Conservation (phyloP, 2,797 vertebrate species). For the Cuculus canorus region DNA sequence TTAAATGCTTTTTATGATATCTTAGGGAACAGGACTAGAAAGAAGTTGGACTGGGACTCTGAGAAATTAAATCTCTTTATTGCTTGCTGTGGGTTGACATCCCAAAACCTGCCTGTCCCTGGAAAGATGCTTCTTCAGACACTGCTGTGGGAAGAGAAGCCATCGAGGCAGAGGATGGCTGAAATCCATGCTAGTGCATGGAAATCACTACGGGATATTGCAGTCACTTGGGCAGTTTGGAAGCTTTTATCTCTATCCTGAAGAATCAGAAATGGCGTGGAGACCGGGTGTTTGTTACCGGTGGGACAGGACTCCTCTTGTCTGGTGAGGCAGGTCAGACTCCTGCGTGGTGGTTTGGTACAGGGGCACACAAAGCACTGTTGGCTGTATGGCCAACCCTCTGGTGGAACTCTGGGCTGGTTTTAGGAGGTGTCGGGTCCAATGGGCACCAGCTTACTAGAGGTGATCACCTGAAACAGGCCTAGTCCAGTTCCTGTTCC, state of each 20-base stretch:
- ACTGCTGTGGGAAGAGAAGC: background rate
- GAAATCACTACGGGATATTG: background rate
- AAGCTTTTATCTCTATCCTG: background rate
- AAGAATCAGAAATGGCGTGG: background rate
- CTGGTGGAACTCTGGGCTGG: background rate
- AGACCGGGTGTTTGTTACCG: background rate
- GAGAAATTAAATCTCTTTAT: background rate
- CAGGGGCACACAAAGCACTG: background rate
- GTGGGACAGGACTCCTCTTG: background rate
- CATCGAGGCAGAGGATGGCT: background rate
- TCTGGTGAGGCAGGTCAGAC: background rate
- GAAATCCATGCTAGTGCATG: fast-evolving
- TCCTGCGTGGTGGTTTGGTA: fast-evolving
- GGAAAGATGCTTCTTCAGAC: background rate
- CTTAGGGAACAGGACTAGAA: background rate
- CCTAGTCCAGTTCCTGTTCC: background rate
- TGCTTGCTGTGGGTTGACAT: background rate
- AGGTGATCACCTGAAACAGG: background rate
- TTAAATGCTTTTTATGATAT: background rate
- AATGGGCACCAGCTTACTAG: background rate
- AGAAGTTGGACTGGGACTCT: background rate
- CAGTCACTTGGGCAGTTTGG: fast-evolving
- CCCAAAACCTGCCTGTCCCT: background rate
- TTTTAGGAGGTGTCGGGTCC: background rate
- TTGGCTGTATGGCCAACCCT: background rate